Base-by-base conservation (phyloP, 2,113 vertebrate species). In the Erythrocebus patas region DNA sequence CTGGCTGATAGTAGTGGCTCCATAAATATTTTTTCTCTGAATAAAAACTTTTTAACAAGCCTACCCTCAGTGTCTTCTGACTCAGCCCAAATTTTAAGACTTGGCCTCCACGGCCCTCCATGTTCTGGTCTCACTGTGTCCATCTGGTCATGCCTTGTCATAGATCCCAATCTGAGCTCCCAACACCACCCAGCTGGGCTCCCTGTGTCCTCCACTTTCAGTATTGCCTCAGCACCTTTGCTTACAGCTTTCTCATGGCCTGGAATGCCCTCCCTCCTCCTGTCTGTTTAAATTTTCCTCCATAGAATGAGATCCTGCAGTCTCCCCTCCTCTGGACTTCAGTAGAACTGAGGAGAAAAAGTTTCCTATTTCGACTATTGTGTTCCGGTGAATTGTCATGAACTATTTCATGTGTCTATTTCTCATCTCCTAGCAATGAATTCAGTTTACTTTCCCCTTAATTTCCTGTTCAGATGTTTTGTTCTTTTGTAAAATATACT, bases 401-500 rank as follows among this genome's bases (percentile, higher is more conserved):
- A 79, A 93, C 48, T 57, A 18, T 91, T 83, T 91, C 3, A 0
- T 85, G 92, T 72, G 88, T 78, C 61, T 83, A 3, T 25, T 91
- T 86, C 84, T 96, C 96, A 89, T 89, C 94, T 91, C 85, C 84
- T 82, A 70, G 85, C 89, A 96, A 93, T 91, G 90, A 97, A 88
- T 93, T 84, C 43, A 96, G 88, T 95, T 97, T 96, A 93, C 90
- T 97, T 96, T 96, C 88, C 80, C 59, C 96, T 97, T 97, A 96
- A 98, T 97, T 98, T 98, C 97, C 97, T 97, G 88, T 96, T 97
- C 96, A 96, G 66, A 95, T 98, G 95, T 91, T 98, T 97, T 82
- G n/a, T 84, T 96, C 78, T 93, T 79, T 73, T 95, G 94, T 97
- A 95, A 97, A 96, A 96, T 92, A 98, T 75, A 96, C 96, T 82